phyloP scores from a whole-genome alignment of 2,797 vertebrate genomes.

The Crocodylus rhombifer region DNA sequence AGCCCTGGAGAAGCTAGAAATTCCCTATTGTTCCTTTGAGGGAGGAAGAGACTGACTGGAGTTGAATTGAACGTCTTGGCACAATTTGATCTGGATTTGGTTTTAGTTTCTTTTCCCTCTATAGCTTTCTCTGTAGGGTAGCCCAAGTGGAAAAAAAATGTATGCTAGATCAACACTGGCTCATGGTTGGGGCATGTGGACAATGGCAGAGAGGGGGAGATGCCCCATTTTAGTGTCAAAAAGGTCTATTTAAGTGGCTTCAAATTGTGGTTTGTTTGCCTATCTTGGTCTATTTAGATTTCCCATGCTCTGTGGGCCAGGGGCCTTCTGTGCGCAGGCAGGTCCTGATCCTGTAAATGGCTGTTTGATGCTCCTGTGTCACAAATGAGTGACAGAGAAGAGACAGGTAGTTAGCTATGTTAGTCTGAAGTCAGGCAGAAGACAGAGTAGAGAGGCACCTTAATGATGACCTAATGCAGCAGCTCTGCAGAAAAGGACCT shows the following conservation, averaged over 20 bases:
- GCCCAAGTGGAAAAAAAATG: not conserved
- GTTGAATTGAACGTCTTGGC: not conserved
- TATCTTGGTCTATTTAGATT: not conserved
- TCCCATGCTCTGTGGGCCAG: not conserved
- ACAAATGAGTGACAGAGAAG: not conserved
- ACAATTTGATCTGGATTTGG: not conserved
- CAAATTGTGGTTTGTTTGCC: not conserved
- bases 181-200: not conserved
- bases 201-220: not conserved
- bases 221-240: not conserved
- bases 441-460: no score
- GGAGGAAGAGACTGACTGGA: not conserved
- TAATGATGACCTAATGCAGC: no score
- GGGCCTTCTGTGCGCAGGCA: not conserved
- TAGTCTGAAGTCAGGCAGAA: no score
- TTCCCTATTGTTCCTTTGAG: not conserved
- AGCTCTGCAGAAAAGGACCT: no score
- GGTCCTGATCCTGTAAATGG: not conserved
- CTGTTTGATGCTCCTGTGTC: not conserved
- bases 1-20: not conserved
- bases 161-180: not conserved
- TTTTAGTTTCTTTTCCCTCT: not conserved
- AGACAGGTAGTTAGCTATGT: no score
- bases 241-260: not conserved
- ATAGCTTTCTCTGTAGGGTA: not conserved